A percentile compares a stretch with the other conserved stretches of the same genome.
Evolutionary conservation across 2,113 vertebrate species (phyloP).

Genomic region (Etheostoma spectabile): DNA sequence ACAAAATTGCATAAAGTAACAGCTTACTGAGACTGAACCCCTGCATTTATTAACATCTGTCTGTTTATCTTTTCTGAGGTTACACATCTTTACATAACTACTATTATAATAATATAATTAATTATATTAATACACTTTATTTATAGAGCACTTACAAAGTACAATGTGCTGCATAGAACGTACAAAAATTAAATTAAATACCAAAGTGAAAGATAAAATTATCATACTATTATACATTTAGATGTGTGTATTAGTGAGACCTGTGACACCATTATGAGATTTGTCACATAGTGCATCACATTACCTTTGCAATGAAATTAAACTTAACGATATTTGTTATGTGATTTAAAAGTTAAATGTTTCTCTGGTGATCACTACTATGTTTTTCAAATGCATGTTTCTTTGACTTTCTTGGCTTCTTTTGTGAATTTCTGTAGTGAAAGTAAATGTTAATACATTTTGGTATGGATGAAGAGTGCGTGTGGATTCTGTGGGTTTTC

Average conservation of each 20-base stretch:
- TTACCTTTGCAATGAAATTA: background rate
- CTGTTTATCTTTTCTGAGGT: slow-evolving; percentile 12
- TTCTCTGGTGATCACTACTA: background rate
- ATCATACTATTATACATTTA: slow-evolving; percentile 16
- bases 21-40: slow-evolving; percentile 67
- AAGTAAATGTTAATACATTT: background rate
- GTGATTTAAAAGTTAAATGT: background rate
- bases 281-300: background rate
- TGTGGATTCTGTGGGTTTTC: slow-evolving; percentile 11
- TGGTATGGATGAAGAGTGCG: slow-evolving; percentile 38
- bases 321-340: background rate
- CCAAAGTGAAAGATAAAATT: too few relatives aligned
- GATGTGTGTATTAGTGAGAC: slow-evolving; percentile 10
- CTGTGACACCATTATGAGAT: slow-evolving; percentile 1
- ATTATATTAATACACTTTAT: too few relatives aligned
- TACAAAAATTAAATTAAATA: too few relatives aligned
- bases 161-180: too few relatives aligned
- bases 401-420: background rate
- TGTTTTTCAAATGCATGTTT: slow-evolving; percentile 9
- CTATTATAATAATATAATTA: too few relatives aligned
- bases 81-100: background rate
- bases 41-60: slow-evolving; percentile 65
- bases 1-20: slow-evolving; percentile 4
- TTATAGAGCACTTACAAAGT: too few relatives aligned
- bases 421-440: slow-evolving; percentile 4